Evolutionary conservation across 2,888 invertebrate species (phyloP), one percentile per base, ranked within the genome.

Genomic region (Listrodromus nycthemerus): DNA sequence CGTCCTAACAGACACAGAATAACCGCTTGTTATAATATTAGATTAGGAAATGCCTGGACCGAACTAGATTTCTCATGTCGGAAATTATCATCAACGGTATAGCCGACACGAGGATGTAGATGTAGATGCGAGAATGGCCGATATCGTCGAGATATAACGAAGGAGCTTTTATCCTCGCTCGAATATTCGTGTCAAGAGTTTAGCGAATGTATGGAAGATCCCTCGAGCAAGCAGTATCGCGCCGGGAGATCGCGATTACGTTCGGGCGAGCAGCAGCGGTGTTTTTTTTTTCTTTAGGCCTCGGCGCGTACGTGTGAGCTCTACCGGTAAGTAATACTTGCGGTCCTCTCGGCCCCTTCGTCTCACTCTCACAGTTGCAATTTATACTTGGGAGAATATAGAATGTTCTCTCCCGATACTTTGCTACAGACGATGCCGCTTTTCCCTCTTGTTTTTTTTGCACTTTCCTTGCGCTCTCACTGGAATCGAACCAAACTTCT

Each of bases 401-500:
- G 5, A 61, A 30, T 30, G 16, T 30, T 61, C 61, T 7, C 61
- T 27, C 10, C 37, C 61, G 61, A 61, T 61, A 61, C n/a, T 61
- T 30, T 24, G n/a, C 27, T 6, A 45, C 48, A 16, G 27, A 48
- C 8, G 7, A 55, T 7, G 24, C 19, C 4, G 21, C 33, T 50
- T 16, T 7, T 2, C 27, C 16, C 41, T 16, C 41, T 3, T 45
- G 13, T 27, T 37, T 30, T 71, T 48, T 45, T 63, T 41, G 27
- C 63, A 48, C 48, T 63, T 19, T 19, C 66, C 27, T 33, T 50
- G 27, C 41, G 13, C 63, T 13, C 30, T 45, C 30, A 76, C 75
- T 84, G 82, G 85, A 81, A 83, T 61, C 69, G 69, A 82, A 83
- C 84, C 85, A 86, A 86, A 73, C 81, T 79, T 71, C 41, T 21